Conservation (phyloP, 2,888 invertebrate genomes). For the Lottia gigantea region DNA sequence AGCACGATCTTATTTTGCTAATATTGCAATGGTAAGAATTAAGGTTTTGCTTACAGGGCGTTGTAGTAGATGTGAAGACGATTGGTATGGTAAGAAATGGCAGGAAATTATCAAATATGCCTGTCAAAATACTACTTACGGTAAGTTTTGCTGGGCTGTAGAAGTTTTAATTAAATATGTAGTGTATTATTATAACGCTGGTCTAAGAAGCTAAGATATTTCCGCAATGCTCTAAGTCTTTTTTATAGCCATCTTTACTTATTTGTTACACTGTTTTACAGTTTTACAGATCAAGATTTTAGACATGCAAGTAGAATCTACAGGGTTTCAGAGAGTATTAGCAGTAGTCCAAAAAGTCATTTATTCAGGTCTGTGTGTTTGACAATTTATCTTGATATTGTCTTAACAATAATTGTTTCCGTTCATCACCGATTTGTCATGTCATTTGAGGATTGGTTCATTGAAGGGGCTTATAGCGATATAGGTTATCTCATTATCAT, state of each 20-base stretch:
- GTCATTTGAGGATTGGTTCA: too few relatives aligned
- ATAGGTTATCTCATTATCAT: too few relatives aligned
- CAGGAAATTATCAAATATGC: conserved; percentile 29
- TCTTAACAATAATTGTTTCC: too few relatives aligned
- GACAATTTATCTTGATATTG: background rate
- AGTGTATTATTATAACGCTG: too few relatives aligned
- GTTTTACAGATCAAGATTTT: conserved; percentile 32
- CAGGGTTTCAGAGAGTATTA: conserved; percentile 34
- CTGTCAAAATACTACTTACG: conserved; percentile 32
- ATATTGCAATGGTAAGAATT: too few relatives aligned
- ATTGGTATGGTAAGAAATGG: conserved; percentile 34
- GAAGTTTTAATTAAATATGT: too few relatives aligned
- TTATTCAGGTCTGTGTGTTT: conserved; percentile 31
- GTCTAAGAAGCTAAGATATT: too few relatives aligned
- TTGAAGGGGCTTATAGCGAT: too few relatives aligned
- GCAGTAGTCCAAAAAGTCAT: conserved; percentile 25
- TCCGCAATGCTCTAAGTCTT: too few relatives aligned
- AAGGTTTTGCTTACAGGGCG: conserved; percentile 25
- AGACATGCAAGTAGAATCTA: conserved; percentile 32
- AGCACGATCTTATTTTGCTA: too few relatives aligned
- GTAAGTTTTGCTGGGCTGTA: conserved; percentile 13
- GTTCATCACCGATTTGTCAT: too few relatives aligned
- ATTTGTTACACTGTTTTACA: conserved; percentile 7
- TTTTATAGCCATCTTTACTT: too few relatives aligned
- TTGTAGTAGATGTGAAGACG: conserved; percentile 35